Conservation (phyloP, 2,888 invertebrate genomes). For the Coleophora deauratella region DNA sequence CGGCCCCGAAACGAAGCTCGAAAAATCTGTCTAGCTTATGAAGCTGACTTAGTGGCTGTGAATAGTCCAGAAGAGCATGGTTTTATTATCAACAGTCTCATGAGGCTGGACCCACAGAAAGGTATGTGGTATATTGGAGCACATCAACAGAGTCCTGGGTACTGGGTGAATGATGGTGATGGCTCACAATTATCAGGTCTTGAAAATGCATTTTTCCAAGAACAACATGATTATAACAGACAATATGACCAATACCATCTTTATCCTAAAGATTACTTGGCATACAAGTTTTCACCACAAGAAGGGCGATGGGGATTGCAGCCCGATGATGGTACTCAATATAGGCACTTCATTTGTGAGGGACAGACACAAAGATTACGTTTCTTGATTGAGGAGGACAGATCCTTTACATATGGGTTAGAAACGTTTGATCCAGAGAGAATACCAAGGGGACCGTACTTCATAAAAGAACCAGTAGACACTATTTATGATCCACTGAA, state of each 20-base stretch:
- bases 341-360: slow-evolving; percentile 90
- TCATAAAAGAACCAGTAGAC: slow-evolving; percentile 87
- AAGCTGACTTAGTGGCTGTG: slow-evolving; percentile 86
- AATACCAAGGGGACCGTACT: slow-evolving; percentile 91
- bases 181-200: slow-evolving; percentile 84
- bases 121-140: slow-evolving; percentile 91
- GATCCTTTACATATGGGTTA: slow-evolving; percentile 89
- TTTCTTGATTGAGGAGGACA: slow-evolving; percentile 81
- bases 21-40: slow-evolving; percentile 87
- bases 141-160: slow-evolving; percentile 80
- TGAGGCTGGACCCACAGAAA: slow-evolving; percentile 88
- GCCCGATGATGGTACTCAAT: slow-evolving; percentile 84
- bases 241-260: slow-evolving; percentile 39
- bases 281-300: slow-evolving; percentile 82
- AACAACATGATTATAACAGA: slow-evolving; percentile 27
- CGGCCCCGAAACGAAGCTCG: slow-evolving; percentile 86
- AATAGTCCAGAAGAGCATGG: slow-evolving; percentile 90
- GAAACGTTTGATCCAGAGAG: slow-evolving; percentile 85
- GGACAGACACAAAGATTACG: slow-evolving; percentile 83
- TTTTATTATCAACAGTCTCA: slow-evolving; percentile 88
- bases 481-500: slow-evolving; percentile 88
- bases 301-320: slow-evolving; percentile 89
- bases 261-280: slow-evolving; percentile 81
- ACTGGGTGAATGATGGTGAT: slow-evolving; percentile 89
- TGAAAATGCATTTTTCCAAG: slow-evolving; percentile 87